Base-by-base conservation (phyloP, 1,140 invertebrate species). In the Coptotermes formosanus region DNA sequence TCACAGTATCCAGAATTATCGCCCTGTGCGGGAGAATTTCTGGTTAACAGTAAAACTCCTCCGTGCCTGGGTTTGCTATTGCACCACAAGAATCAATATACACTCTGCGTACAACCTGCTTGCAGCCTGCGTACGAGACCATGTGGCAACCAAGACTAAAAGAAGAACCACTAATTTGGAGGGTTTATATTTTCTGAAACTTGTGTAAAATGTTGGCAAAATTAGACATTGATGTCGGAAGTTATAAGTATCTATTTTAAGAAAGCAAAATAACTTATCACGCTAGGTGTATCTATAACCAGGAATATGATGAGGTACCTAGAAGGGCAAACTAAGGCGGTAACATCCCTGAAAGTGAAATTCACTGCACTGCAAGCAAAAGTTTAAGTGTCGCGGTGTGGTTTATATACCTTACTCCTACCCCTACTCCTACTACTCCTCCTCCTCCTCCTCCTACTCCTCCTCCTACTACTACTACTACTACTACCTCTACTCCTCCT, bases 41-140 rank as follows among this genome's bases (percentile, higher is more conserved):
- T 82, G 85, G 48, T 85, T 44, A 85, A 69, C 55, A 81, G 32
- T 85, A 82, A 86, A 86, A 75, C 64, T 48, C 9, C 59, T 55
- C 25, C n/a, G 11, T 32, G 85, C 30, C 55, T 25, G 64, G 82
- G 85, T 86, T 75, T 86, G 85, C 81, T 83, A 83, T 86, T 86
- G 85, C 52, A 83, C 85, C 85, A 48, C 85, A 83, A 86, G 85
- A 83, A 86, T 82, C 85, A 86, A 86, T 86, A 86, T 86, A 86
- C 85, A 86, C 85, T 45, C 85, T 48, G 64, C 55, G 43, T 64
- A 69, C 52, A 69, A 85, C 85, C 64, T 64, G 85, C 85, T 30
- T 7, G n/a, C 52, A 85, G 48, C 84, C 25, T 45, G 45, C 25
- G 7, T 25, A 14, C 14, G 32, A 84, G 30, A 8, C 30, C 30